Conservation (phyloP, 2,113 vertebrate species). For the Todiramphus saurophagus region DNA sequence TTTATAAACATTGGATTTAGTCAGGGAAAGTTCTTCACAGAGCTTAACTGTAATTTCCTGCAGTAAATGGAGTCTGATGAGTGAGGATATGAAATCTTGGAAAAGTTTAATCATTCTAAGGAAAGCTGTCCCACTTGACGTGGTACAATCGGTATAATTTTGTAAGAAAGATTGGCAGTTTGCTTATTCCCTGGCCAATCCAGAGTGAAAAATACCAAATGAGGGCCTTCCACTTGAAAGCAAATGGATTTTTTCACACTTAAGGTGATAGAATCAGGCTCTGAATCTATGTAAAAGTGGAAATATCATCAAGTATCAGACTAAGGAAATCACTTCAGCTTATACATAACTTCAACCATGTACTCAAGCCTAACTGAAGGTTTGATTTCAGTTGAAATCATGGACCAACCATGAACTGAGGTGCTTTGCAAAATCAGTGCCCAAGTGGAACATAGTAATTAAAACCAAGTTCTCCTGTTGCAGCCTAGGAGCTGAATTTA, state of each 20-base stretch:
- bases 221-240: neutral
- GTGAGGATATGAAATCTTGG: slow-evolving; percentile 42
- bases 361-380: neutral
- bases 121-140: neutral
- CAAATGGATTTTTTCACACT: slow-evolving; percentile 1
- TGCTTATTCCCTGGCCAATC: neutral
- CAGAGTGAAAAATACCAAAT: slow-evolving; percentile 10
- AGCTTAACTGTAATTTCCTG: slow-evolving; percentile 34
- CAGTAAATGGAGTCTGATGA: slow-evolving; percentile 5
- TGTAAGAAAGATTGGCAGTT: neutral
- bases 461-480: neutral
- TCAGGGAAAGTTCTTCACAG: neutral
- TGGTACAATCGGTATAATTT: neutral
- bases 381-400: neutral
- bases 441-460: neutral
- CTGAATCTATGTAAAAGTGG: slow-evolving; percentile 29
- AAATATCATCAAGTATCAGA: neutral
- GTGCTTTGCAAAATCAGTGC: neutral
- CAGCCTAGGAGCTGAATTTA: neutral
- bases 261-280: neutral
- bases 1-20: slow-evolving; percentile 21
- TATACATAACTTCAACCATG: neutral
- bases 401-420: neutral
- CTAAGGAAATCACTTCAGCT: slow-evolving; percentile 1
- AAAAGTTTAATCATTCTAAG: slow-evolving; percentile 14